Evolutionary conservation across 2,888 invertebrate genomes (phyloP).

Genomic region (Pemphredon lugubris): DNA sequence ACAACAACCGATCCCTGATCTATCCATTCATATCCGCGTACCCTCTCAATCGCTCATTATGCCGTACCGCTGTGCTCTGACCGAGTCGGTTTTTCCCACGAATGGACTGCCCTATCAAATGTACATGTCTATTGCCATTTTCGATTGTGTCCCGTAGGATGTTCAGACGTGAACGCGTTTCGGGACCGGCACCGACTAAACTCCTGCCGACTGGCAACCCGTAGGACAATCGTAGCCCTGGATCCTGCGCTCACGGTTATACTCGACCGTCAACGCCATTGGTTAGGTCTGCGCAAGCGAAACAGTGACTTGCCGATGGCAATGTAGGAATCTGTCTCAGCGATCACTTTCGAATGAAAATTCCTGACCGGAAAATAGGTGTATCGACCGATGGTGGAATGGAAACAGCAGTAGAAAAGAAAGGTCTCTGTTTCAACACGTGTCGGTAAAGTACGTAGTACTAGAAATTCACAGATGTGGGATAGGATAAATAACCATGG

Average conservation of each 20-base stretch:
- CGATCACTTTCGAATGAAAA: no score
- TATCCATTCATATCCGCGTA: conserved; percentile 58
- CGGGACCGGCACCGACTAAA: conserved; percentile 76
- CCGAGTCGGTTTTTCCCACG: conserved; percentile 26
- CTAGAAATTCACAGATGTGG: no score
- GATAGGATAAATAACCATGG: no score
- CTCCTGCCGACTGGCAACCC: conserved; percentile 74
- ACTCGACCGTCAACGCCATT: conserved; percentile 17
- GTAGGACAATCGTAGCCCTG: conserved; percentile 64
- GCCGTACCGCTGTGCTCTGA: conserved; percentile 17
- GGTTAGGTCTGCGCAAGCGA: background rate
- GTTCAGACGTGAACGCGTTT: conserved; percentile 73
- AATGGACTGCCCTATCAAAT: conserved; percentile 70
- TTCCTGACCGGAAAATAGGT: background rate
- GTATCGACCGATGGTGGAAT: background rate
- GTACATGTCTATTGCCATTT: conserved; percentile 70
- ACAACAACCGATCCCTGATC: conserved; percentile 24
- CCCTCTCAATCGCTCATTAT: conserved; percentile 50
- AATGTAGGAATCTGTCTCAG: background rate
- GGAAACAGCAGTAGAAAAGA: no score
- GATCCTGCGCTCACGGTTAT: conserved; percentile 66
- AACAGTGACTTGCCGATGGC: background rate
- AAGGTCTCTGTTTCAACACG: no score
- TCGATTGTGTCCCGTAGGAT: conserved; percentile 57
- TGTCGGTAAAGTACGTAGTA: no score